Evolutionary conservation across 2,888 invertebrate genomes (phyloP).

Genomic region (Temnothorax rugatulus): DNA sequence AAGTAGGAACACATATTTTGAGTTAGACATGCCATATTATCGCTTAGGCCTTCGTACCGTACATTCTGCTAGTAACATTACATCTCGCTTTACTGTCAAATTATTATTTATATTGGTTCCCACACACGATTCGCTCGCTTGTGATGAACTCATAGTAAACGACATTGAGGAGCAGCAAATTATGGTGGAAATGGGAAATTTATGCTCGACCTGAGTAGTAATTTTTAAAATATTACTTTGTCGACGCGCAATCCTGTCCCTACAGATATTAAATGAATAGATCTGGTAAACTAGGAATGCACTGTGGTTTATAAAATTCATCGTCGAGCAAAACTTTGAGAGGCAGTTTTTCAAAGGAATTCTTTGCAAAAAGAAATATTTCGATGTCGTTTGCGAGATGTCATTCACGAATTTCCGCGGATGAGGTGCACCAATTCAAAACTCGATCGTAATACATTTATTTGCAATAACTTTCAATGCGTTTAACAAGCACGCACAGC

Average conservation of each 20-base stretch:
- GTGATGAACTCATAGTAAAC: constrained; percentile 32
- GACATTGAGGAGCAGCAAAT: constrained; percentile 34
- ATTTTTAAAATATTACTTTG: background rate
- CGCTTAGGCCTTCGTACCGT: constrained; percentile 58
- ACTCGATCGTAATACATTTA: background rate
- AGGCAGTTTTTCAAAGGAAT: background rate
- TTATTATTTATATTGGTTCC: constrained; percentile 38
- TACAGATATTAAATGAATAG: background rate
- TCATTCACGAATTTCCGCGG: constrained; percentile 15
- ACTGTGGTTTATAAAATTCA: background rate
- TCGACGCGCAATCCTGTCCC: background rate
- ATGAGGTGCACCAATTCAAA: background rate
- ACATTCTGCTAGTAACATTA: constrained; percentile 48
- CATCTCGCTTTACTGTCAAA: constrained; percentile 61
- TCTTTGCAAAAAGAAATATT: background rate
- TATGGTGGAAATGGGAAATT: background rate
- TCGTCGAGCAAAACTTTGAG: background rate
- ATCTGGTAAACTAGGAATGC: background rate
- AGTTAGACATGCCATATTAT: constrained; percentile 79
- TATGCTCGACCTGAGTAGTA: background rate
- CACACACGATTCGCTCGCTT: background rate
- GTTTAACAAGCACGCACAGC: constrained; percentile 35
- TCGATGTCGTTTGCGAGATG: constrained; percentile 48
- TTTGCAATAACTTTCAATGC: background rate
- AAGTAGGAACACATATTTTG: constrained; percentile 81